These are phyloP conservation scores for Loriculus beryllinus DNA, from an alignment of 2,797 vertebrate genomes.

Conservation along the genomic window DNA sequence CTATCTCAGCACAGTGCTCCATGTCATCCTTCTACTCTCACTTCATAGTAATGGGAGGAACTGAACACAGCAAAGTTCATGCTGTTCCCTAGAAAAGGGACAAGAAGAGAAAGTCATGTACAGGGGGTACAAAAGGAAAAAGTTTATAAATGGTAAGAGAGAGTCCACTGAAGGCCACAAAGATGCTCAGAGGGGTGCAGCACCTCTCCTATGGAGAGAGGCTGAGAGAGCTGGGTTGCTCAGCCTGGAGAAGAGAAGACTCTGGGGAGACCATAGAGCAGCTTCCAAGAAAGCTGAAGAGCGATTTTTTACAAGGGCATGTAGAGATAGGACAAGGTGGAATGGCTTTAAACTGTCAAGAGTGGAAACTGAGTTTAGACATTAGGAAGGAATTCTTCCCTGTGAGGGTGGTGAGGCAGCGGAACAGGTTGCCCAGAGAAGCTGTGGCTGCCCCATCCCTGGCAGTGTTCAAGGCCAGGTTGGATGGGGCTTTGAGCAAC, in stretches of 20 bases:
- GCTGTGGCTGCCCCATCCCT: not conserved
- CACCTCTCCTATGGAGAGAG: not conserved
- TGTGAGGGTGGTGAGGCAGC: not conserved
- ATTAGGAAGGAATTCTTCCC: not conserved
- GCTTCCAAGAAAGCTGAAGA: not conserved
- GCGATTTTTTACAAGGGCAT: not conserved
- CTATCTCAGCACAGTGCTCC: not conserved
- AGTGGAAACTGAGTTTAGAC: not conserved
- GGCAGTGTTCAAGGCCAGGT: not conserved
- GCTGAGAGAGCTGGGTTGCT: not conserved
- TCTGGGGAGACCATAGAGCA: not conserved
- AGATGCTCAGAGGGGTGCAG: not conserved
- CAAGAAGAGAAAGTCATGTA: not conserved
- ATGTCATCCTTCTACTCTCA: not conserved
- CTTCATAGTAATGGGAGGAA: not conserved
- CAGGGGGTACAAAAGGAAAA: not conserved
- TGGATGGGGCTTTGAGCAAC: not conserved
- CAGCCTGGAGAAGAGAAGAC: not conserved
- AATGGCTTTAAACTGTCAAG: not conserved
- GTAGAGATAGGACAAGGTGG: not conserved
- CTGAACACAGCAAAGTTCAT: not conserved
- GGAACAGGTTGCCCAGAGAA: not conserved
- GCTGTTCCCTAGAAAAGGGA: not conserved
- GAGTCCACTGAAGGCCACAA: not conserved
- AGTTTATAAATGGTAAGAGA: not conserved